These are phyloP conservation scores for Antennarius maculatus DNA, from an alignment of 2,797 vertebrate species.

Conservation along the genomic window DNA sequence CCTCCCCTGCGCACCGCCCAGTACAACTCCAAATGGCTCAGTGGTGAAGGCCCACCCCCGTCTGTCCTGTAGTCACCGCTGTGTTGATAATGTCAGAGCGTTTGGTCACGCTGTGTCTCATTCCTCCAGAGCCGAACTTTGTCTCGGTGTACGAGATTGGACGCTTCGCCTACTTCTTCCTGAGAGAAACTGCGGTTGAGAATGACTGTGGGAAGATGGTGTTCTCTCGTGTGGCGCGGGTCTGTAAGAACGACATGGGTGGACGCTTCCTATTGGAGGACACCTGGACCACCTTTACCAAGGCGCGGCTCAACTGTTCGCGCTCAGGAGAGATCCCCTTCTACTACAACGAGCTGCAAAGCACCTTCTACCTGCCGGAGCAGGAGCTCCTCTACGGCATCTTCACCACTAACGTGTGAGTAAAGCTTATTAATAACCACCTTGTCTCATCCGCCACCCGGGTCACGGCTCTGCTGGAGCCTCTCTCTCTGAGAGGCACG, in stretches of 20 bases:
- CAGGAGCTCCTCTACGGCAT: constrained; percentile 94
- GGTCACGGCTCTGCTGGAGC: too few relatives aligned
- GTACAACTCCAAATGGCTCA: constrained; percentile 98
- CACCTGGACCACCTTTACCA: constrained; percentile 99
- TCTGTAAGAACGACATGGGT: constrained; percentile 95
- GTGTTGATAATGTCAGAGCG: too few relatives aligned
- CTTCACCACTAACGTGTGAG: constrained; percentile 97
- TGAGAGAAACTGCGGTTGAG: constrained; percentile 93
- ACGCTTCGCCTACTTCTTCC: constrained; percentile 93
- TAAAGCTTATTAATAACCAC: background rate
- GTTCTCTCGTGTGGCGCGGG: constrained; percentile 92
- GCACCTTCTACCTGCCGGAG: constrained; percentile 92
- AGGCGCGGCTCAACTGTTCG: constrained; percentile 95
- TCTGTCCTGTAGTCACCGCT: background rate
- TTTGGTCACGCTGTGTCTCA: background rate
- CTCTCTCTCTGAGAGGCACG: too few relatives aligned
- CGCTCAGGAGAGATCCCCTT: constrained; percentile 94
- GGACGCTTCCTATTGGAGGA: constrained; percentile 95
- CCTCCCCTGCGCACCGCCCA: constrained; percentile 93
- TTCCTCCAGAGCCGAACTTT: constrained; percentile 89
- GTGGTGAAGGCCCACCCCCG: constrained; percentile 76
- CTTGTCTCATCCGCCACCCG: too few relatives aligned
- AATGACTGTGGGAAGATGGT: constrained; percentile 94
- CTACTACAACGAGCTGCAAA: constrained; percentile 95
- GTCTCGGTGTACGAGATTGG: constrained; percentile 93